Base-by-base conservation (phyloP, 2,797 vertebrate species). In the Tangara arthus region DNA sequence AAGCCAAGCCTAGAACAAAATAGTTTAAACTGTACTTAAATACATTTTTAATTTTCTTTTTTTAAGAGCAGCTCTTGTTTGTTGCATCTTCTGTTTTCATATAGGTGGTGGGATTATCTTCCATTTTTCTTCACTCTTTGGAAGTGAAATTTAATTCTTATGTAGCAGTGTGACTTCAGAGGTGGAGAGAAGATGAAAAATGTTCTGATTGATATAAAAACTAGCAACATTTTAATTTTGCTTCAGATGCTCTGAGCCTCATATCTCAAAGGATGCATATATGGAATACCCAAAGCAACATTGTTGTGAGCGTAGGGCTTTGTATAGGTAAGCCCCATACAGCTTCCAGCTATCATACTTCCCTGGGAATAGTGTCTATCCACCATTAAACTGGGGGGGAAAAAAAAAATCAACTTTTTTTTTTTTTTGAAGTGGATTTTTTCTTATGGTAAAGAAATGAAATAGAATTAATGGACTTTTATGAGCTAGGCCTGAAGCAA, bases 71-170 rank as follows among this genome's bases (percentile, higher is more conserved):
- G 4, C 8, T 39, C 6, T 30, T 53, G 9, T 63, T 90, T 28
- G 15, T 68, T 89, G 4, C 16, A 21, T 66, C 5, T 66, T 83
- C 10, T 47, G 15, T 52, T 90, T 66, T 68, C 59, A 44, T 37
- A 8, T 68, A 18, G 24, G 17, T 1, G 0, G 1, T 30, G 17
- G 18, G 8, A 56, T 44, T 8, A 53, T 37, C 22, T 39, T 69
- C 27, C 6, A 32, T 78, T 94, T 89, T 68, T 56, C 23, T 80
- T 15, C 28, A 44, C 22, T 56, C 11, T 34, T 52, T 20, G 44
- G 26, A 78, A 70, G 12, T 52, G 65, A 86, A 69, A 56, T 95
- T 69, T 79, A 39, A 15, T 69, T 86, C 19, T 6, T 59, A 47
- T n/a, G 26, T 68, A 64, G 46, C 15, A 65, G 0, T 65, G n/a